phyloP scores from a whole-genome alignment of 2,797 vertebrate species.

The Platalea minor region DNA sequence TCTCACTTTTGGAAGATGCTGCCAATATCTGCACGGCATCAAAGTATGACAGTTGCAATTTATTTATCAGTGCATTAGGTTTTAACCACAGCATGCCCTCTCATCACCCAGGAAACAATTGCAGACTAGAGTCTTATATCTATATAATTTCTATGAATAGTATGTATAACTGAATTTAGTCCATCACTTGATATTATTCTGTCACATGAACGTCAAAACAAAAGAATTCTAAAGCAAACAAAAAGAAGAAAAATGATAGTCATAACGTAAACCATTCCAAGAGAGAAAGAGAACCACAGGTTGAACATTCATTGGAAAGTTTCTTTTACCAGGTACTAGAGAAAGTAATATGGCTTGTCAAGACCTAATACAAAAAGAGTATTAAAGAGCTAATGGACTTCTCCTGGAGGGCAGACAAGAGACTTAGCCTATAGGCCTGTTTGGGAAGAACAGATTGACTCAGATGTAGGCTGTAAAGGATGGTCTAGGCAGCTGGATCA shows the following conservation, averaged over 20 bases:
- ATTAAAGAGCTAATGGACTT: not conserved
- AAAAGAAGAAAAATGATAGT: conserved; percentile 42
- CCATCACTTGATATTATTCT: conserved; percentile 10
- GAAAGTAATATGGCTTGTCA: not conserved
- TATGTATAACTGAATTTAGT: conserved; percentile 39
- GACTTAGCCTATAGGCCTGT: not conserved
- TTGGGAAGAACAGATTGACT: not conserved
- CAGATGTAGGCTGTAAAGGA: not conserved
- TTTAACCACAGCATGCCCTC: conserved; percentile 40
- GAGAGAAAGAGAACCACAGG: not conserved
- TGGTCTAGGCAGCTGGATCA: not conserved
- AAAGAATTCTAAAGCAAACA: conserved; percentile 17
- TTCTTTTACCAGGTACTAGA: not conserved
- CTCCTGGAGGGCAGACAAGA: not conserved
- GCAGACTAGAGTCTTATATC: not conserved
- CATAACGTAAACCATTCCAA: conserved; percentile 2
- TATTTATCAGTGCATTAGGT: conserved; percentile 27
- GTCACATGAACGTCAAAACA: not conserved
- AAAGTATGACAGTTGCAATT: conserved; percentile 39
- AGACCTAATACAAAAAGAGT: not conserved
- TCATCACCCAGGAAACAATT: conserved; percentile 36
- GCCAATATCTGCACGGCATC: not conserved
- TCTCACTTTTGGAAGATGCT: not conserved
- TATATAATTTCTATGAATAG: conserved; percentile 37
- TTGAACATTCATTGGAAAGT: not conserved